A percentile compares a stretch with the other conserved stretches of the same genome.
Evolutionary conservation across 2,797 vertebrate genomes (phyloP).

Genomic region (Chaetophractus vellerosus): DNA sequence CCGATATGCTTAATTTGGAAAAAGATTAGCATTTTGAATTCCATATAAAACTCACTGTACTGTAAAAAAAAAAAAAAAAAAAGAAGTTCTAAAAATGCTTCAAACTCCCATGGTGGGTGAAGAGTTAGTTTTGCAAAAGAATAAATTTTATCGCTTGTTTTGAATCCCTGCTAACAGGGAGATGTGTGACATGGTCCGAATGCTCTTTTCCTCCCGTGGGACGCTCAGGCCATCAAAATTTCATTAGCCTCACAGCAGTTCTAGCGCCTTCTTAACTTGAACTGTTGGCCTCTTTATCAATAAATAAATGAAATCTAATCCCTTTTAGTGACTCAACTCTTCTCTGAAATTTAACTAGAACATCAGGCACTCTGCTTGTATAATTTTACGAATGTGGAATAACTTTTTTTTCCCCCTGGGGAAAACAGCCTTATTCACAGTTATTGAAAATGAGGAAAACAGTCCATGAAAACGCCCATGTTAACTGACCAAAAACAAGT

Average conservation of each 20-base stretch:
- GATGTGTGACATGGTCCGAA: constrained; percentile 40
- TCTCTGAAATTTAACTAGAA: constrained; percentile 83
- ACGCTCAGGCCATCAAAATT: constrained; percentile 84
- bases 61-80: neutral
- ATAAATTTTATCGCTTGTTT: constrained; percentile 76
- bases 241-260: constrained; percentile 87
- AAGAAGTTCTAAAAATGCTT: neutral
- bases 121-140: constrained; percentile 78
- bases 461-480: neutral
- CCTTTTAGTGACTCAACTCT: constrained; percentile 84
- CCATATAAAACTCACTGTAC: constrained; percentile 56
- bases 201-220: constrained; percentile 71
- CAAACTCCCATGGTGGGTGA: constrained; percentile 47
- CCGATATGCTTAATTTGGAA: constrained; percentile 56
- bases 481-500: constrained; percentile 30
- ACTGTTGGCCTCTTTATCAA: constrained; percentile 86
- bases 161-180: constrained; percentile 55
- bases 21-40: constrained; percentile 71
- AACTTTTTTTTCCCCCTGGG: constrained; percentile 10
- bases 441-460: constrained; percentile 51
- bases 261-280: constrained; percentile 80
- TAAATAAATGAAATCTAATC: constrained; percentile 87
- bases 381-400: constrained; percentile 78
- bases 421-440: constrained; percentile 69
- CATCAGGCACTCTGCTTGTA: constrained; percentile 57